Base-by-base conservation (phyloP, 1,140 invertebrate species). In the Physella acuta region DNA sequence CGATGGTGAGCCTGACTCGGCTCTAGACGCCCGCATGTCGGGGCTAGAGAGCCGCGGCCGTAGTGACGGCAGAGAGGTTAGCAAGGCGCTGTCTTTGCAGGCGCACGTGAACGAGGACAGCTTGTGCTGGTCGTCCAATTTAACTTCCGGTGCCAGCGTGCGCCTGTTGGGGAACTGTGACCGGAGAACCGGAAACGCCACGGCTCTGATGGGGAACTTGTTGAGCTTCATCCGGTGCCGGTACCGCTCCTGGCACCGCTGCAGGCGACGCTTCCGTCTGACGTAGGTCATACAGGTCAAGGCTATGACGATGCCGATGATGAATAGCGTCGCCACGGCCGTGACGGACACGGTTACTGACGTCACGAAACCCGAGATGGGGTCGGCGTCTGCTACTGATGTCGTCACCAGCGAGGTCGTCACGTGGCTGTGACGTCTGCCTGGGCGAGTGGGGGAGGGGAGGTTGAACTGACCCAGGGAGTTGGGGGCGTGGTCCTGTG, bases 11-110 rank as follows among this genome's bases (percentile, higher is more conserved):
- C 1, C 39, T 26, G 2, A 8, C 28, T 39, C 28, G 5, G 1
- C 2, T 24, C 59, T 20, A 1, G 37, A 39, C 8, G n/a, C 16
- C 17, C 24, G 24, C 5, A 39, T 11, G 4, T 61, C 36, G 1
- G 59, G 59, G 28, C 34, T 61, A 8, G 59, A 36, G 1, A 61
- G 59, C 39, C 59, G 2, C 3, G 59, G 59, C 26, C 59, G 36
- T 39, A 16, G 16, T 16, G 36, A 31, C 16, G 36, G 24, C 8
- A n/a, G 24, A 1, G 59, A 26, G 2, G 33, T 16, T 24, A 61
- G 39, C 2, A 8, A 36, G 8, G 4, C 59, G 26, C 28, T 61
- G 17, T 61, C 59, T 5, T 39, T 61, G 33, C 28, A 39, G n/a
- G 39, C 36, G n/a, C 59, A 37, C 2, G 14, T 61, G 3, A 39